Base-by-base conservation (phyloP, 2,113 vertebrate genomes). In the Syrmaticus mikado region DNA sequence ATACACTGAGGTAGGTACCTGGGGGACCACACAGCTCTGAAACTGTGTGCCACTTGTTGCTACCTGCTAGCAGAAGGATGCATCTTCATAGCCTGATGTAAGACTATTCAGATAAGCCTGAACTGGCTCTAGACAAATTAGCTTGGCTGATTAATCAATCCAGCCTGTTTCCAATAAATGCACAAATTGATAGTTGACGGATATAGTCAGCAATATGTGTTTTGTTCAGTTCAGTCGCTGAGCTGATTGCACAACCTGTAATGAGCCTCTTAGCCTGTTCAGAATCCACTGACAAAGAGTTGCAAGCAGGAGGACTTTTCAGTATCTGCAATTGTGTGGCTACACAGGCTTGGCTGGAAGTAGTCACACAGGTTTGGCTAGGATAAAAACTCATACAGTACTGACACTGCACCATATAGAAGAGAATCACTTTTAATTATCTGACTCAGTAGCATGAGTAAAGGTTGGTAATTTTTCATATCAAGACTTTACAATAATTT, bases 71-170 rank as follows among this genome's bases (percentile, higher is more conserved):
- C 14, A 12, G 19, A 22, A 24, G 25, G 22, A 18, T 82, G 48
- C 28, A 28, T 32, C 40, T 66, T 14, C 2, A 1, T 38, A 74
- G 25, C 57, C 70, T 40, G 1, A 0, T 11, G 22, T 6, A 21
- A 20, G 27, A 36, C 46, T 6, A 0, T 34, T 30, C 45, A 21
- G 36, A 25, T 67, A 25, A 41, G 50, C 32, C 81, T 28, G 46
- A 68, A 78, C 20, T 68, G 38, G 28, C 46, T 60, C 43, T 43
- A 61, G 46, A 13, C 27, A 22, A 32, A n/a, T 41, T 19, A 6
- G 32, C 12, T 72, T 43, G 68, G 80, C 60, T 92, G 64, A 83
- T 50, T 72, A 27, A 73, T 85, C 82, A 70, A 76, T 70, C 53
- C 57, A 73, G 88, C 83, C 80, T 62, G 70, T 62, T 93, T 55